Evolutionary conservation across 2,113 vertebrate genomes (phyloP).

Genomic region (Desmodus rotundus): DNA sequence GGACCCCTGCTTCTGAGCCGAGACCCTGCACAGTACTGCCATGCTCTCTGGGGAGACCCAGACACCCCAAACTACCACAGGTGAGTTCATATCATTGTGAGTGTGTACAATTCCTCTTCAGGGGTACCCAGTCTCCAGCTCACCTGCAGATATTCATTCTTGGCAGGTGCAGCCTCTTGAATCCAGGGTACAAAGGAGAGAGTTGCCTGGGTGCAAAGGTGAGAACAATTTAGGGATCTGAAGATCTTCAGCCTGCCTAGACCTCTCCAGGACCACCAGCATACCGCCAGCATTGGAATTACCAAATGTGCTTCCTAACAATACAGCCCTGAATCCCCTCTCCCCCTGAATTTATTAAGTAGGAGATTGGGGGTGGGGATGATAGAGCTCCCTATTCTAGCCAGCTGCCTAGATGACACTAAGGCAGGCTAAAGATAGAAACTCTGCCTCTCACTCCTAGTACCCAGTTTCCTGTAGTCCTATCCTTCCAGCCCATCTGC

Average conservation of each 20-base stretch:
- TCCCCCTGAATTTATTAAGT: background rate
- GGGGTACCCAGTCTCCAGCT: background rate
- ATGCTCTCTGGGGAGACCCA: conserved; percentile 64
- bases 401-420: background rate
- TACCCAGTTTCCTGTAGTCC: background rate
- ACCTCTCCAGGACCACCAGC: background rate
- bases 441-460: background rate
- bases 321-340: background rate
- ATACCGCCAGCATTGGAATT: background rate
- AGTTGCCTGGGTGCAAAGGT: conserved; percentile 70
- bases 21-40: conserved; percentile 59
- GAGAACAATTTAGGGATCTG: background rate
- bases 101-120: background rate
- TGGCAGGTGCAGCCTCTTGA: conserved; percentile 67
- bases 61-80: conserved; percentile 44
- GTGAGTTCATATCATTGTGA: conserved; percentile 18
- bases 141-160: background rate
- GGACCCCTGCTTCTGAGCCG: conserved; percentile 66
- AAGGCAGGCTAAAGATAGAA: background rate
- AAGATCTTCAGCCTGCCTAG: background rate
- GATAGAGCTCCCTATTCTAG: background rate
- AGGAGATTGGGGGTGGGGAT: background rate
- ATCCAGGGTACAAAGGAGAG: conserved; percentile 68
- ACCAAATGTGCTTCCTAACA: background rate
- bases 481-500: background rate